phyloP scores from a whole-genome alignment of 2,113 vertebrate species.

The Sialia sialis region DNA sequence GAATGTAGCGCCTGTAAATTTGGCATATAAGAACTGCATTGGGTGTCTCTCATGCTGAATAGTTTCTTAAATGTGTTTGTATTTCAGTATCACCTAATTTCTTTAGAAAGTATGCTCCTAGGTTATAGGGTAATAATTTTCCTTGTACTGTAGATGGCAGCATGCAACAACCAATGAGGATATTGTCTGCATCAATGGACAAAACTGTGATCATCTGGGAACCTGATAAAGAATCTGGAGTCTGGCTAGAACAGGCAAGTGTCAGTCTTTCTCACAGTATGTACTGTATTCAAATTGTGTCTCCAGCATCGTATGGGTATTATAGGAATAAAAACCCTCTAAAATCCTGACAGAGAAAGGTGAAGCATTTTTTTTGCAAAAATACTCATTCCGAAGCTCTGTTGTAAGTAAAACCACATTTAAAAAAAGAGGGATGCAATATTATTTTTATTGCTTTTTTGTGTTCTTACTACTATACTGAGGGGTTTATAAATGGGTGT shows the following conservation, averaged over 20 bases:
- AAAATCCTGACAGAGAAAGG: background rate
- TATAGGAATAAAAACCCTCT: background rate
- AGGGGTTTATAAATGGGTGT: background rate
- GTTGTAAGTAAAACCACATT: background rate
- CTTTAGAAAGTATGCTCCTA: background rate
- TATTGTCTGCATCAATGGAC: slow-evolving; percentile 96
- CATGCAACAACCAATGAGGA: slow-evolving; percentile 81
- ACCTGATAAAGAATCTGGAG: slow-evolving; percentile 90
- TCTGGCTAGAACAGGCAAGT: slow-evolving; percentile 94
- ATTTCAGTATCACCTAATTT: background rate
- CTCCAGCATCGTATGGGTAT: background rate
- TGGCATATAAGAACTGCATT: background rate
- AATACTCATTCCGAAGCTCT: background rate
- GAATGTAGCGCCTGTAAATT: background rate
- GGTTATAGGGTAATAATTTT: background rate
- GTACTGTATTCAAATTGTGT: background rate
- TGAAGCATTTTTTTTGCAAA: background rate
- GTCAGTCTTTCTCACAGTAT: background rate
- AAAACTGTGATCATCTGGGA: slow-evolving; percentile 97
- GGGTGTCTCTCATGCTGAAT: background rate
- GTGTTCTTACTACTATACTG: background rate
- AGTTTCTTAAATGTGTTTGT: background rate
- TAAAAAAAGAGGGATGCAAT: background rate
- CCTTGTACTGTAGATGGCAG: slow-evolving; percentile 80
- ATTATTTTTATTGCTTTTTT: background rate